Base-by-base conservation (phyloP, 1,140 invertebrate genomes). In the Holcopasites calliopsidis region DNA sequence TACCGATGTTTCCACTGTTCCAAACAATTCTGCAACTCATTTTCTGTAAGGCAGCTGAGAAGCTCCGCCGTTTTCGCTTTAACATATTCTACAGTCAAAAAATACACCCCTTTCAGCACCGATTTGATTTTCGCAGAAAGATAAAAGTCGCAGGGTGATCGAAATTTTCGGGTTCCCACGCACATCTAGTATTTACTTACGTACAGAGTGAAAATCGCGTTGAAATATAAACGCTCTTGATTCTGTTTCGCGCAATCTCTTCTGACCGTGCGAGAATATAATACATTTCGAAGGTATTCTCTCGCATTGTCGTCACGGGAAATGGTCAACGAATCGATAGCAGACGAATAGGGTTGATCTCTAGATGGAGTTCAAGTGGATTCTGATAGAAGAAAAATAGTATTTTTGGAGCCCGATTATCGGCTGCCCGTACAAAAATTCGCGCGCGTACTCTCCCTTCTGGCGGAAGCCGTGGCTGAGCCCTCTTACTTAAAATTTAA, bases 401-500 rank as follows among this genome's bases (percentile, higher is more conserved):
- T 44, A 60, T 70, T 69, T 58, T 70, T 40, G 26, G 31, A 52
- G 52, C 35, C 8, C 40, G 70, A 77, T 66, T 77, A 73, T 77
- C 70, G 42, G 52, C 28, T 38, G 42, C 11, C 50, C 44, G 31
- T 26, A 66, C 54, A n/a, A 61, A n/a, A 65, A 44, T 52, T 55
- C 55, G 35, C 28, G 54, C 70, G 42, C 66, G 26, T 47, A 54
- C 47, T 66, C 72, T 57, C 38, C 57, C 28, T 13, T 11, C 33
- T 3, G 26, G 13, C 5, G 31, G n/a, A 66, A 74, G 40, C 52
- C 50, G 54, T 74, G 38, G 40, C 16, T 38, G 61, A 68, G 38
- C 42, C 49, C 64, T 62, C 42, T 73, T 78, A 75, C 71, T 78
- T 75, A 78, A 75, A 75, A 75, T 75, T 78, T 78, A 75, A 78